Evolutionary conservation across 1,140 invertebrate species (phyloP).

Genomic region (Anagrus nilaparvatae): DNA sequence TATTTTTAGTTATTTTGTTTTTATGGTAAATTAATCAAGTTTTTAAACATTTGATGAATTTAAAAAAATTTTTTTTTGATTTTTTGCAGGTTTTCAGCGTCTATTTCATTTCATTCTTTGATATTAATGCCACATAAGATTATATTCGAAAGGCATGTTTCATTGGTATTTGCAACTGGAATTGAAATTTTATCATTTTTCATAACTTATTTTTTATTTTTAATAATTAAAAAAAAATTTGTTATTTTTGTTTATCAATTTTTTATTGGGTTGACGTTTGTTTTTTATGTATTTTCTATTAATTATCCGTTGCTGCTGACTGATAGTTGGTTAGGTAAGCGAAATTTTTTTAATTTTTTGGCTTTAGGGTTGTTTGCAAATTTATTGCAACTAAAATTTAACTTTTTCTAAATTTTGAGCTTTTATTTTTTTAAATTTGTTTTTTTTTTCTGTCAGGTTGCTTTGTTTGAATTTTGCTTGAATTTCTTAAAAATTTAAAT

Average conservation of each 20-base stretch:
- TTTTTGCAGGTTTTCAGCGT: constrained; percentile 27
- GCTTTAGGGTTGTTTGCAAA: neutral
- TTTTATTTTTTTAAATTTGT: no score
- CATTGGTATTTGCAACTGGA: constrained; percentile 28
- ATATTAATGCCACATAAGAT: constrained; percentile 24
- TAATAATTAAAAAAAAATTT: constrained; percentile 23
- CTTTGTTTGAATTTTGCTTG: no score
- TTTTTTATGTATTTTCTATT: constrained; percentile 19
- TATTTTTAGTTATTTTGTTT: neutral
- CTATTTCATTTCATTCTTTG: constrained; percentile 26
- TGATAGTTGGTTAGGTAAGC: constrained; percentile 17
- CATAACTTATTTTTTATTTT: constrained; percentile 29
- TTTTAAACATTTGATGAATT: neutral
- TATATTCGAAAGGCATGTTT: constrained; percentile 29
- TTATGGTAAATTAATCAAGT: neutral
- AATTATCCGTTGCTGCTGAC: neutral
- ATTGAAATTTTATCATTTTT: constrained; percentile 29
- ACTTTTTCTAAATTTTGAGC: no score
- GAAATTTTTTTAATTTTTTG: neutral
- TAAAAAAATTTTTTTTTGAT: no score
- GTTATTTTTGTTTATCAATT: constrained; percentile 23
- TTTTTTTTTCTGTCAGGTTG: no score
- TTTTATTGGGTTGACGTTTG: constrained; percentile 26
- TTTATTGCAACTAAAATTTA: no score
- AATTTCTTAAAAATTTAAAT: no score